Conservation (phyloP, 2,113 vertebrate species). For the Alouatta palliata region DNA sequence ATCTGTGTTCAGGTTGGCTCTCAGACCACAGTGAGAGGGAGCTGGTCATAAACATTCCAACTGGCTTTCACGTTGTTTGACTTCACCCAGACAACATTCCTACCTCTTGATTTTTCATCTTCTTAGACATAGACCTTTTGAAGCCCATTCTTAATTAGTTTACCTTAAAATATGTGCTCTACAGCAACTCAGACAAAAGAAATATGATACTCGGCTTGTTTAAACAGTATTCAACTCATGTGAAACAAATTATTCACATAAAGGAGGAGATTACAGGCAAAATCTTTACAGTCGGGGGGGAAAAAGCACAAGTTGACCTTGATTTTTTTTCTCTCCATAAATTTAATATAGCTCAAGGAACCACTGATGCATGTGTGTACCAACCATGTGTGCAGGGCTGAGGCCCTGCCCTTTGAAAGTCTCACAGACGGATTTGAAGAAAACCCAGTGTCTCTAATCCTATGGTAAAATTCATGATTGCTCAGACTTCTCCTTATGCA, state of each 20-base stretch:
- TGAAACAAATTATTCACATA: slow-evolving; percentile 28
- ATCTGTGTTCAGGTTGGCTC: neutral
- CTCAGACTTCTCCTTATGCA: accelerated
- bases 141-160: slow-evolving; percentile 53
- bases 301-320: neutral
- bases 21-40: neutral
- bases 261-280: neutral
- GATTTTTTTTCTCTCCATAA: slow-evolving; percentile 1
- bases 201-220: slow-evolving; percentile 11
- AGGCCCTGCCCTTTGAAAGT: accelerated
- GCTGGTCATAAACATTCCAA: neutral
- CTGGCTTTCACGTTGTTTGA: slow-evolving; percentile 24
- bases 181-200: neutral
- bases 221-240: neutral
- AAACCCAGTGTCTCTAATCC: neutral
- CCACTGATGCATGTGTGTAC: no score
- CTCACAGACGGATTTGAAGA: neutral
- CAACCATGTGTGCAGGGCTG: accelerated
- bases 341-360: neutral
- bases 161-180: slow-evolving; percentile 17
- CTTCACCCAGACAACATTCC: neutral
- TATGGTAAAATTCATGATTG: accelerated
- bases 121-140: slow-evolving; percentile 31
- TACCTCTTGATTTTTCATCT: slow-evolving; percentile 50
- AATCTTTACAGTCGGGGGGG: neutral